Evolutionary conservation across 1,140 invertebrate species (phyloP).

Genomic region (Drosophila pachea): DNA sequence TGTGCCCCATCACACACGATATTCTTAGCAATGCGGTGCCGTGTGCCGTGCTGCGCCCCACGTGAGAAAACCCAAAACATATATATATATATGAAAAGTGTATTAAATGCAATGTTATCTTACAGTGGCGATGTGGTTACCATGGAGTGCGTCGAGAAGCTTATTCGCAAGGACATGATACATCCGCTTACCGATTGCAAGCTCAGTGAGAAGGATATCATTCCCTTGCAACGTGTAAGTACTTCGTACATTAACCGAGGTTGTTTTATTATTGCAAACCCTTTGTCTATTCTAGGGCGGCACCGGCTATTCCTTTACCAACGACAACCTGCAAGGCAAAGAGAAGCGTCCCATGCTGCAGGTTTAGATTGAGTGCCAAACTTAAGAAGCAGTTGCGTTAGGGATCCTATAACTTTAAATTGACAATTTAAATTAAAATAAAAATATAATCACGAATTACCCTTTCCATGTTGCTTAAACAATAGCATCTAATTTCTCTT

Average conservation of each 20-base stretch:
- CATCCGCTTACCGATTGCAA: slow-evolving; percentile 95
- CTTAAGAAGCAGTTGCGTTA: neutral
- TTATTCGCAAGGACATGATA: slow-evolving; percentile 98
- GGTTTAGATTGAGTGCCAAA: slow-evolving; percentile 80
- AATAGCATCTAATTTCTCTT: neutral
- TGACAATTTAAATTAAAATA: neutral
- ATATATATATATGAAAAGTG: neutral
- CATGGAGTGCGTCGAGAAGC: slow-evolving; percentile 96
- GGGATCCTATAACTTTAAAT: neutral
- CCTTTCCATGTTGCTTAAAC: too few relatives aligned
- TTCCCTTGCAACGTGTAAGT: slow-evolving; percentile 90
- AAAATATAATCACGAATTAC: too few relatives aligned
- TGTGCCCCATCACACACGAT: slow-evolving; percentile 98
- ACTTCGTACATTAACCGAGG: neutral
- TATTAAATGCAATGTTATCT: neutral
- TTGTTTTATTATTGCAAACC: too few relatives aligned
- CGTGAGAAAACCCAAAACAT: slow-evolving; percentile 82
- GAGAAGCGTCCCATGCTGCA: slow-evolving; percentile 92
- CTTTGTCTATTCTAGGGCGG: slow-evolving; percentile 85
- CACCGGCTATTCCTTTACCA: slow-evolving; percentile 95
- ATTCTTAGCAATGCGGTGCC: slow-evolving; percentile 96
- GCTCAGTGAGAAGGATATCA: slow-evolving; percentile 96
- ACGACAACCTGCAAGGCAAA: slow-evolving; percentile 90
- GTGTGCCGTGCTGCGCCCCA: slow-evolving; percentile 93
- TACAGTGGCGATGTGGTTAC: slow-evolving; percentile 94